phyloP scores from a whole-genome alignment of 1,140 invertebrate species.

The Papilio xuthus region DNA sequence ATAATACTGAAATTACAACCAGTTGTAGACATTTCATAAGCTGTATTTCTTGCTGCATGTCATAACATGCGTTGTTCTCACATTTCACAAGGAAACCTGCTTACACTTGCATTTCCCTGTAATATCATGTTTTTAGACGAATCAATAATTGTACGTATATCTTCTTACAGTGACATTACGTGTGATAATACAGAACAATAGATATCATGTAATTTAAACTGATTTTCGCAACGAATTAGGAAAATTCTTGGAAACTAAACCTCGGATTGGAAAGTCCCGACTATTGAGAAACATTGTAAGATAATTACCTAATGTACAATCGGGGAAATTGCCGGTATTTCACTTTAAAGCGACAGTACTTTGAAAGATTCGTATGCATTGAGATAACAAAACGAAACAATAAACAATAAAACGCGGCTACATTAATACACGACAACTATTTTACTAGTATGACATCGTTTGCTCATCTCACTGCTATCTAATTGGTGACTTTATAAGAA shows the following conservation, averaged over 20 bases:
- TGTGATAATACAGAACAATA: neutral
- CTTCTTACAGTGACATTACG: constrained; percentile 9
- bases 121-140: constrained; percentile 10
- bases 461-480: too few relatives aligned
- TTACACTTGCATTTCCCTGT: neutral
- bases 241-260: neutral
- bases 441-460: too few relatives aligned
- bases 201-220: neutral
- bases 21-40: neutral
- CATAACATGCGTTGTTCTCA: neutral
- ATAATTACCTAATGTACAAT: neutral
- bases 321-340: too few relatives aligned
- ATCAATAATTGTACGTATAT: neutral
- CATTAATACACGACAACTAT: too few relatives aligned
- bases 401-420: too few relatives aligned
- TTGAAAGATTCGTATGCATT: too few relatives aligned
- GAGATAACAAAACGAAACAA: too few relatives aligned
- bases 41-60: neutral
- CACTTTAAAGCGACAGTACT: too few relatives aligned
- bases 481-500: too few relatives aligned
- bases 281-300: neutral
- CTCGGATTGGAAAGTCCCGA: neutral
- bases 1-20: neutral
- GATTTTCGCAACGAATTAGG: neutral
- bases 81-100: neutral